Evolutionary conservation across 2,888 invertebrate species (phyloP).

Genomic region (Hirtodrosophila confusa): DNA sequence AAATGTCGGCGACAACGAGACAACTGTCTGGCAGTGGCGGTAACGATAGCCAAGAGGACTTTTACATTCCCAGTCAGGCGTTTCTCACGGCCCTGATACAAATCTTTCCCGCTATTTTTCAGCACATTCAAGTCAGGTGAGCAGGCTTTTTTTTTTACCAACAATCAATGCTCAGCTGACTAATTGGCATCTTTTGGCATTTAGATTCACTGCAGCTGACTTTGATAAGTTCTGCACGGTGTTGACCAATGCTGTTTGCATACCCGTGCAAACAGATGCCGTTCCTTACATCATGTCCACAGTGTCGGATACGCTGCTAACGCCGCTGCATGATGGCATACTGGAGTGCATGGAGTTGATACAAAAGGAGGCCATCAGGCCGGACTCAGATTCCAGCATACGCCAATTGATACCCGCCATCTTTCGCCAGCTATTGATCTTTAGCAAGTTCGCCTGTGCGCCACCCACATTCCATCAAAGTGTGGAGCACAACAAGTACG

Average conservation of each 20-base stretch:
- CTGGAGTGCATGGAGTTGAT: conserved; percentile 94
- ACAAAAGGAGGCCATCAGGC: conserved; percentile 89
- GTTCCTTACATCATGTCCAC: conserved; percentile 92
- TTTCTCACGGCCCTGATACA: conserved; percentile 97
- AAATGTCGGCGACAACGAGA: conserved; percentile 83
- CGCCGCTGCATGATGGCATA: conserved; percentile 93
- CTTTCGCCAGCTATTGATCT: conserved; percentile 87
- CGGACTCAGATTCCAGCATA: conserved; percentile 85
- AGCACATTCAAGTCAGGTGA: conserved; percentile 91
- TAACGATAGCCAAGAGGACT: conserved; percentile 85
- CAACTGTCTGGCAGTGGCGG: conserved; percentile 47
- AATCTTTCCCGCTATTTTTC: conserved; percentile 97
- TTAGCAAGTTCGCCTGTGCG: conserved; percentile 89
- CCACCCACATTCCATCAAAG: conserved; percentile 85
- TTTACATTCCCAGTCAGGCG: conserved; percentile 95
- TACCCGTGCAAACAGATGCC: conserved; percentile 92
- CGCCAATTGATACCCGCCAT: conserved; percentile 88
- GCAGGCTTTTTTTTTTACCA: not conserved
- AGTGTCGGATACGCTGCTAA: conserved; percentile 91
- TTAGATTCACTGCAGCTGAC: conserved; percentile 86
- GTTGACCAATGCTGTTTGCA: conserved; percentile 90
- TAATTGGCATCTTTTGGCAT: not conserved
- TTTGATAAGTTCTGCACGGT: conserved; percentile 91
- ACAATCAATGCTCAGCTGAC: not conserved
- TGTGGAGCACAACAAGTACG: conserved; percentile 85